Base-by-base conservation (phyloP, 2,888 invertebrate genomes). In the Arctia plantaginis region DNA sequence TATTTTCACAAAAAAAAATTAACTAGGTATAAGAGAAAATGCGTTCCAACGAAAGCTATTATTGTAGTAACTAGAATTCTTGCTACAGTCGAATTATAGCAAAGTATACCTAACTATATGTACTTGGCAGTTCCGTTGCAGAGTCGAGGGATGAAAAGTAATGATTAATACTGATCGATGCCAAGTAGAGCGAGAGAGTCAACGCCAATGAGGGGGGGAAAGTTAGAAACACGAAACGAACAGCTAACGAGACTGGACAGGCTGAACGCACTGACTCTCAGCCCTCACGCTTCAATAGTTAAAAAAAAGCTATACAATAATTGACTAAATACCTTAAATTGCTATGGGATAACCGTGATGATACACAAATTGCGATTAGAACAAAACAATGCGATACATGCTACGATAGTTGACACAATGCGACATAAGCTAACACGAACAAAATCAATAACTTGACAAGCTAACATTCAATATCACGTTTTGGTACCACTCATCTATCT, bases 271-370 rank as follows among this genome's bases (percentile, higher is more conserved):
- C 82, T 90, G 91, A 92, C 91, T 90, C 84, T 88, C 92, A 92
- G 91, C 92, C 92, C 87, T 86, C 85, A 82, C 86, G 81, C 86
- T 87, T 85, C 82, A 82, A 86, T 88, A 83, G 86, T 88, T 87
- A 86, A 89, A 89, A 88, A 90, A 92, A 93, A 94, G 92, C 92
- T 93, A 93, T 92, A 93, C 90, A 92, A 92, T 95, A 95, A 95
- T 95, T 95, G 95, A 95, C 95, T 95, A 95, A 94, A 95, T 94
- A 95, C 90, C 95, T 95, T 95, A 94, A 91, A 91, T 87, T 88
- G 91, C 93, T 93, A 93, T 85, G 83, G 84, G 90, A 90, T 89
- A 86, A 87, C 79, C 83, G 85, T 85, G 86, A 80, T 78, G 84
- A 86, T 83, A 87, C 84, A 87, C 77, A 74, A 71, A 85, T 80